Evolutionary conservation across 2,797 vertebrate species (phyloP).

Genomic region (Paguma larvata): DNA sequence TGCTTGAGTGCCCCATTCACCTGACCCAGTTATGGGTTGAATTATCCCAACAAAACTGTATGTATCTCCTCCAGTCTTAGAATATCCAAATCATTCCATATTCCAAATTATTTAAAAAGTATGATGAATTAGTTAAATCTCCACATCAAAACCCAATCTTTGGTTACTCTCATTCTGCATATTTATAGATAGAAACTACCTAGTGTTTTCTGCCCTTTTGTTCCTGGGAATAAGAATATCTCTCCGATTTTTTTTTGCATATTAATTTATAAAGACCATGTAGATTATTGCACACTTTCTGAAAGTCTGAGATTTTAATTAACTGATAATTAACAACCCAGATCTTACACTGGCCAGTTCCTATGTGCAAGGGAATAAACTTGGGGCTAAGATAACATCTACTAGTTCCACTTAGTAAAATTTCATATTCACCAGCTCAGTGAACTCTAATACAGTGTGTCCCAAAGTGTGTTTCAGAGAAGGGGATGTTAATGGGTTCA

Average conservation of each 20-base stretch:
- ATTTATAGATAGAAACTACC: not conserved
- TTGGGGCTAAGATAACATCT: not conserved
- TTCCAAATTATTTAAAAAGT: slow-evolving; percentile 27
- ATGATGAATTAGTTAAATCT: not conserved
- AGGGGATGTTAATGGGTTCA: not conserved
- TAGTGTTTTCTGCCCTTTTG: not conserved
- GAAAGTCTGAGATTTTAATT: slow-evolving; percentile 12
- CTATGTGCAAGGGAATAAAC: not conserved
- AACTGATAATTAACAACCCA: not conserved
- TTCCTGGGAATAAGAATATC: not conserved
- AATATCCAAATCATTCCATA: not conserved
- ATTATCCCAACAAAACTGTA: not conserved
- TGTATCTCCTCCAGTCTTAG: not conserved
- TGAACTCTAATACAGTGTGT: not conserved
- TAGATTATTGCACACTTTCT: not conserved
- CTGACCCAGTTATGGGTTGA: not conserved
- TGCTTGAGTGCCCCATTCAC: not conserved
- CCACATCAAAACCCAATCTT: not conserved
- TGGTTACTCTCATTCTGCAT: not conserved
- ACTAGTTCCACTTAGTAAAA: slow-evolving; percentile 35
- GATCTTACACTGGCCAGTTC: not conserved
- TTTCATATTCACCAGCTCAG: not conserved
- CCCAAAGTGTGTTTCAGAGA: slow-evolving; percentile 14
- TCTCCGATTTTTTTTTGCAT: not conserved
- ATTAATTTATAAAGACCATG: not conserved